phyloP scores from a whole-genome alignment of 64 coral and sea anemone species.

The Pachyseris speciosa region DNA sequence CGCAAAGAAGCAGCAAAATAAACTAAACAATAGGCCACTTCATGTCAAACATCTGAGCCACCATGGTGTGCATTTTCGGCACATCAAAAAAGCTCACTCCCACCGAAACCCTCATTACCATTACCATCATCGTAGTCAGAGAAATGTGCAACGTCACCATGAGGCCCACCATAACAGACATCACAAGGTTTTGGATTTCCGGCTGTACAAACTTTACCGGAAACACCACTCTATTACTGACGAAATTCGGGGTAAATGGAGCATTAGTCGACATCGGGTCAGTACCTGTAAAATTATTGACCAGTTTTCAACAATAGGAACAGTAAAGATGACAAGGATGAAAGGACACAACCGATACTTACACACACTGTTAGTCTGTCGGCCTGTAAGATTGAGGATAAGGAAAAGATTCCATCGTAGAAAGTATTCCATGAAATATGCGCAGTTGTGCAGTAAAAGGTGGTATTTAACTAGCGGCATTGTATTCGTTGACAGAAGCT shows the following conservation, averaged over 20 bases:
- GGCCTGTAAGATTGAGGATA: constrained; percentile 63
- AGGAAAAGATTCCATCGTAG: constrained; percentile 5
- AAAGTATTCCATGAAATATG: background rate
- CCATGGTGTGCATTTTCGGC: background rate
- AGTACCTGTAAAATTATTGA: constrained; percentile 68
- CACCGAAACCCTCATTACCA: background rate
- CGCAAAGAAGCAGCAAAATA: background rate
- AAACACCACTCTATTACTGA: constrained; percentile 77
- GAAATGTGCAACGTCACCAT: background rate
- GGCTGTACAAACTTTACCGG: constrained; percentile 71
- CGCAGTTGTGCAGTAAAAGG: constrained; percentile 78
- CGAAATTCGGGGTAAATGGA: constrained; percentile 85
- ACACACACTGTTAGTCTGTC: constrained; percentile 74
- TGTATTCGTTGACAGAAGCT: background rate
- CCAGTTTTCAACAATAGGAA: constrained; percentile 73
- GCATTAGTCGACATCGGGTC: constrained; percentile 50
- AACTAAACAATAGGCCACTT: background rate
- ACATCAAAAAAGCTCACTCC: background rate
- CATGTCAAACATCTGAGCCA: background rate
- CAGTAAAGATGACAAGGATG: constrained; percentile 49
- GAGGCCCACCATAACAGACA: background rate
- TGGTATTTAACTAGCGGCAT: constrained; percentile 74
- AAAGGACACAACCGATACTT: constrained; percentile 38
- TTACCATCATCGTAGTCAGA: too few relatives aligned
- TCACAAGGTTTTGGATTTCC: constrained; percentile 64